Evolutionary conservation across 2,888 invertebrate genomes (phyloP).

Genomic region (Dorcus hopei): DNA sequence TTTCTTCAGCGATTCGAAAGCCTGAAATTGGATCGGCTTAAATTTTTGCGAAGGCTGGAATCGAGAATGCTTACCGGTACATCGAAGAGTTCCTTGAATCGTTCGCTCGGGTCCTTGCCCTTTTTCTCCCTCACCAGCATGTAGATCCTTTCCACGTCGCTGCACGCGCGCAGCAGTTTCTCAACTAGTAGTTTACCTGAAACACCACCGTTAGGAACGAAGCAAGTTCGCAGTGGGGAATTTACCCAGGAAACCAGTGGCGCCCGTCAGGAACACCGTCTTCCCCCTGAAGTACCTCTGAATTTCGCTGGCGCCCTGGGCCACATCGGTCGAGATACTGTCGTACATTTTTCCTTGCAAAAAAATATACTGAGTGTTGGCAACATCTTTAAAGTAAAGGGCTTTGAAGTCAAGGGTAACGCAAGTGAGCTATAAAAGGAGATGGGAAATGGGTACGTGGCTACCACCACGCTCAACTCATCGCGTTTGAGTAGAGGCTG

Average conservation of each 20-base stretch:
- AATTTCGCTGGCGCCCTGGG: slow-evolving; percentile 34
- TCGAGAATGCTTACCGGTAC: slow-evolving; percentile 31
- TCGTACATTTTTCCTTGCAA: not conserved
- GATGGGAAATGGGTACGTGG: too few species aligned
- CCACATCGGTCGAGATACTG: too few species aligned
- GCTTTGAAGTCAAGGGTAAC: too few species aligned
- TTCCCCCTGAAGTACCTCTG: slow-evolving; percentile 55
- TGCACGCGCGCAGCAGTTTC: slow-evolving; percentile 41
- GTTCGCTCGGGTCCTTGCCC: slow-evolving; percentile 33
- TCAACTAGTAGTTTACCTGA: slow-evolving; percentile 39
- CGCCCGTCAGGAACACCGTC: slow-evolving; percentile 70
- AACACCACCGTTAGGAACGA: slow-evolving; percentile 51
- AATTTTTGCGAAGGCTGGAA: not conserved
- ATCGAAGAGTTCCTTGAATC: slow-evolving; percentile 53
- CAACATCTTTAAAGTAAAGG: too few species aligned
- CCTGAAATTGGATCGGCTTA: slow-evolving; percentile 39
- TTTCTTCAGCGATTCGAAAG: slow-evolving; percentile 53
- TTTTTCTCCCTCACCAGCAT: slow-evolving; percentile 40
- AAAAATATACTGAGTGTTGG: too few species aligned
- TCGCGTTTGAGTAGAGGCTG: too few species aligned
- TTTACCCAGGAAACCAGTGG: slow-evolving; percentile 55
- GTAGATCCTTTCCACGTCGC: slow-evolving; percentile 39
- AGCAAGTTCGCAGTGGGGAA: slow-evolving; percentile 40
- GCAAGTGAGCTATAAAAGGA: too few species aligned
- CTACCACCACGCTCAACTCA: too few species aligned